These are phyloP conservation scores for Mythimna lalbum DNA, from an alignment of 2,888 invertebrate genomes.

Conservation along the genomic window DNA sequence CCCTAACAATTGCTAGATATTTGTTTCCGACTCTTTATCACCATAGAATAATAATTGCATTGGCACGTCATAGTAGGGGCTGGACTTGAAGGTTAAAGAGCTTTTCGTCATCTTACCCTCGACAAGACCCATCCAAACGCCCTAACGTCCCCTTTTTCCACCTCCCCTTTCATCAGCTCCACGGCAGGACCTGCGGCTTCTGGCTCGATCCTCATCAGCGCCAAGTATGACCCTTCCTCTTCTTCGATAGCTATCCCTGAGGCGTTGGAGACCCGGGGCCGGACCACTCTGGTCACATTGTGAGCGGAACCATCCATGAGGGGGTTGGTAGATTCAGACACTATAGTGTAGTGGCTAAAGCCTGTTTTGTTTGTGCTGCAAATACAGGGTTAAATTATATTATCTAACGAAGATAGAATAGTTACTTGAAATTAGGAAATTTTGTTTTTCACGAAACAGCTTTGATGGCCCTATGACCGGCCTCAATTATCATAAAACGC, in stretches of 20 bases:
- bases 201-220: slow-evolving; percentile 60
- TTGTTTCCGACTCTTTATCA: no score
- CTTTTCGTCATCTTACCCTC: slow-evolving; percentile 60
- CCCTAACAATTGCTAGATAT: no score
- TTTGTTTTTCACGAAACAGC: not conserved
- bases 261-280: slow-evolving; percentile 24
- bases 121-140: slow-evolving; percentile 72
- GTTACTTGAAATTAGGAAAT: not conserved
- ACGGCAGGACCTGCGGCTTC: slow-evolving; percentile 32
- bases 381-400: not conserved
- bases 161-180: slow-evolving; percentile 36
- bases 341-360: slow-evolving; percentile 69
- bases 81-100: not conserved
- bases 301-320: slow-evolving; percentile 72
- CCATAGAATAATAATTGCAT: not conserved
- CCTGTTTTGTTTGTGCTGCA: slow-evolving; percentile 47
- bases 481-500: not conserved
- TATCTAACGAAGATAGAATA: not conserved
- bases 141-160: slow-evolving; percentile 53
- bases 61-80: no score
- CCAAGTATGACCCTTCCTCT: slow-evolving; percentile 45
- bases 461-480: not conserved
- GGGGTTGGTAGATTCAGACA: slow-evolving; percentile 71
- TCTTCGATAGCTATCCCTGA: not conserved
- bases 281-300: slow-evolving; percentile 56